Conservation (phyloP, 2,888 invertebrate genomes). For the Salticus scenicus region DNA sequence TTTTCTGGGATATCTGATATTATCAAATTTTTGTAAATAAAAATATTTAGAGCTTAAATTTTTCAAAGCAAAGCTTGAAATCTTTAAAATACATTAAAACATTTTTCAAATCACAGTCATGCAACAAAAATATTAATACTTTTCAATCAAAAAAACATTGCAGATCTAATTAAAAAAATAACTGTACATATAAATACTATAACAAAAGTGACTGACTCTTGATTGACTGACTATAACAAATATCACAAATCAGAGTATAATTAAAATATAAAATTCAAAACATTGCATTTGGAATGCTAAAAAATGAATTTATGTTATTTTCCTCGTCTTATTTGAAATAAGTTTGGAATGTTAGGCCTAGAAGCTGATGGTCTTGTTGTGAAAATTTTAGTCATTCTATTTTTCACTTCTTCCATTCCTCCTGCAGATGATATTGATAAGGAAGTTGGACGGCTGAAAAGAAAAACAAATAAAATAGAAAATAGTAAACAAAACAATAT, state of each 20-base stretch:
- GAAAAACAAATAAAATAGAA: slow-evolving; percentile 13
- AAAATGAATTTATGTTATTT: slow-evolving; percentile 29
- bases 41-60: too few relatives aligned
- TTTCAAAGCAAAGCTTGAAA: too few relatives aligned
- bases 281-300: not conserved
- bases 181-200: too few relatives aligned
- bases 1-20: too few relatives aligned
- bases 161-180: too few relatives aligned
- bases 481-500: not conserved
- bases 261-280: not conserved
- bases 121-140: too few relatives aligned
- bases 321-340: slow-evolving; percentile 64
- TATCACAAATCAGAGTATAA: not conserved
- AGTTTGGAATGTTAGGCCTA: slow-evolving; percentile 69
- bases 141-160: not conserved
- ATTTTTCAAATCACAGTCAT: too few relatives aligned
- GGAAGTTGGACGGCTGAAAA: slow-evolving; percentile 53
- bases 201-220: not conserved
- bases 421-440: slow-evolving; percentile 55
- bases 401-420: slow-evolving; percentile 79
- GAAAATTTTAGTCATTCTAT: slow-evolving; percentile 81
- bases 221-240: not conserved
- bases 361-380: slow-evolving; percentile 69
- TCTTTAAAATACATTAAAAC: too few relatives aligned
- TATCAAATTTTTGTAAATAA: too few relatives aligned